phyloP scores from a whole-genome alignment of 2,888 invertebrate species.

The Pristionchus fissidentatus region DNA sequence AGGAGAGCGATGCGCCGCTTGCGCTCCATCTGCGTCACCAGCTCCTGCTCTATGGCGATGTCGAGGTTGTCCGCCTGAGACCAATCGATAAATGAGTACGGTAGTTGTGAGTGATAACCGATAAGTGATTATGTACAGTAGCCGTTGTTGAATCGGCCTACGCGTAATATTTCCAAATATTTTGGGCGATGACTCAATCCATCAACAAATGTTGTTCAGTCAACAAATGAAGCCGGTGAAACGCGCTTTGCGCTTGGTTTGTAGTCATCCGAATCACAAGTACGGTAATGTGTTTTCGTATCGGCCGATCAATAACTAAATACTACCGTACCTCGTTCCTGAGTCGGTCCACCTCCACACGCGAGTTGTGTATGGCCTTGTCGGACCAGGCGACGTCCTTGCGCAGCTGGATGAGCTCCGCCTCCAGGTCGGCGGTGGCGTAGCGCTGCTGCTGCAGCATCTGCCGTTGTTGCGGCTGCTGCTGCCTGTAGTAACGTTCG shows the following conservation, averaged over 20 bases:
- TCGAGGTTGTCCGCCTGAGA: background rate
- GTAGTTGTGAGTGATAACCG: background rate
- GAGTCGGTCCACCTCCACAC: background rate
- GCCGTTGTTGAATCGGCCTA: no score
- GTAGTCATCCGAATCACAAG: no score
- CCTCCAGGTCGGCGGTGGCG: constrained; percentile 1
- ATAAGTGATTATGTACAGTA: background rate
- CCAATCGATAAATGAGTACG: background rate
- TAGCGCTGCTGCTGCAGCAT: background rate
- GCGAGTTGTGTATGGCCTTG: constrained; percentile 19
- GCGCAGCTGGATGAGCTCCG: background rate
- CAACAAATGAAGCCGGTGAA: no score
- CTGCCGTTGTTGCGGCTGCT: background rate
- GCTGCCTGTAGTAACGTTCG: background rate
- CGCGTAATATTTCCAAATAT: no score
- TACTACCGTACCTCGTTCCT: constrained; percentile 40
- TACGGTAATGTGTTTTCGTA: no score
- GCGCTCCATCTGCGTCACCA: background rate
- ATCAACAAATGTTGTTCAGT: no score
- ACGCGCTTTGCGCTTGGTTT: no score
- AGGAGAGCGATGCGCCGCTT: constrained; percentile 12
- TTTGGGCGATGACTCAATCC: no score
- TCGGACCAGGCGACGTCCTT: constrained; percentile 21
- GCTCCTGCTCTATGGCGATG: background rate
- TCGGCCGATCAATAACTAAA: no score